Conservation (phyloP, 2,113 vertebrate genomes). For the Melanerpes aurifrons region DNA sequence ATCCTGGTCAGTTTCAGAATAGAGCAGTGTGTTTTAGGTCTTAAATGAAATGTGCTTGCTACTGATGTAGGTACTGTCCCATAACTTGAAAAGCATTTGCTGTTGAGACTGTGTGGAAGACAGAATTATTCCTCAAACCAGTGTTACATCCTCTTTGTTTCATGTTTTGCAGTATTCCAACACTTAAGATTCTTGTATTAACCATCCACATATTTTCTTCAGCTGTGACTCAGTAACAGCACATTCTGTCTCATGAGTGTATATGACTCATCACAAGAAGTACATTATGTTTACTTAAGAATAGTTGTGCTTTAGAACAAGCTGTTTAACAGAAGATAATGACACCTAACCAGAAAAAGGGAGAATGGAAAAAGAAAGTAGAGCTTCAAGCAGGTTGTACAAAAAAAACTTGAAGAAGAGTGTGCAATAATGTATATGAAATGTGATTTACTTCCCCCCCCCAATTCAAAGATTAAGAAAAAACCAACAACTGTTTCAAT, state of each 20-base stretch:
- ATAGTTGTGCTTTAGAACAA: not conserved
- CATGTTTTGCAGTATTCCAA: not conserved
- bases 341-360: not conserved
- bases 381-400: not conserved
- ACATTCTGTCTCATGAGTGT: conserved; percentile 20
- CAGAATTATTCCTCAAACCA: conserved; percentile 28
- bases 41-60: not conserved
- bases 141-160: conserved; percentile 8
- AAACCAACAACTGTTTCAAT: not conserved
- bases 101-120: conserved; percentile 17
- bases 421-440: not conserved
- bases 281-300: conserved; percentile 56
- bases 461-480: not conserved
- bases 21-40: not conserved
- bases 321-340: not conserved
- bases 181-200: conserved; percentile 60
- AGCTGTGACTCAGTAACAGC: conserved; percentile 43
- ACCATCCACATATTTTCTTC: conserved; percentile 56
- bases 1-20: not conserved
- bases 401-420: not conserved
- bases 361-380: not conserved
- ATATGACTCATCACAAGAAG: conserved; percentile 36
- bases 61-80: not conserved
- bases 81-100: not conserved
- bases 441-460: not conserved